A percentile compares a stretch with the other conserved stretches of the same genome.
phyloP scores from a whole-genome alignment of 2,888 invertebrate species.

The Octodonta nipae region DNA sequence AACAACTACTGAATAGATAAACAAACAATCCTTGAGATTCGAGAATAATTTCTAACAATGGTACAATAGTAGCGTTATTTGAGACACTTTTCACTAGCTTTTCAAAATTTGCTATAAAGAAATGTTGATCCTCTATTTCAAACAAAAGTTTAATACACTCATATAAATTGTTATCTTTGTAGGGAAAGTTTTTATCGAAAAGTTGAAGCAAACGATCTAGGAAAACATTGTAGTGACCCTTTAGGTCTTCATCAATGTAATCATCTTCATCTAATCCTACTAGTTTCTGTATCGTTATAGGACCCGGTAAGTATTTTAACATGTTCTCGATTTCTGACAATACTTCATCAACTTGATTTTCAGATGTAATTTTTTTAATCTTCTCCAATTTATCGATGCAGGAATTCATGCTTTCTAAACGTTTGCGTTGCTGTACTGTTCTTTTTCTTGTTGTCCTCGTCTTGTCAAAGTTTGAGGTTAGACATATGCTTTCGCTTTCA shows the following conservation, averaged over 20 bases:
- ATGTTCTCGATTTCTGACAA: slow-evolving; percentile 26
- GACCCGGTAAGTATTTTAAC: slow-evolving; percentile 37
- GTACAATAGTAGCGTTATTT: slow-evolving; percentile 28
- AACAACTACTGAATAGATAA: slow-evolving; percentile 25
- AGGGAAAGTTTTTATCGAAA: slow-evolving; percentile 47
- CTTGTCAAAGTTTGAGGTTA: too few relatives aligned
- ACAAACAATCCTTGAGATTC: slow-evolving; percentile 46
- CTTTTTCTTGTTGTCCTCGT: slow-evolving; percentile 7
- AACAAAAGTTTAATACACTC: slow-evolving; percentile 37
- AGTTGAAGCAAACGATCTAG: slow-evolving; percentile 38
- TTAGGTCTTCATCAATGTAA: slow-evolving; percentile 32
- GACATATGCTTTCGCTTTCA: slow-evolving; percentile 7
- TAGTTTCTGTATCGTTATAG: slow-evolving; percentile 55
- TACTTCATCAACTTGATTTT: slow-evolving; percentile 28
- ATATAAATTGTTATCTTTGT: slow-evolving; percentile 31
- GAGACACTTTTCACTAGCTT: slow-evolving; percentile 39
- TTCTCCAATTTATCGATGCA: slow-evolving; percentile 10
- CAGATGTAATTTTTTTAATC: slow-evolving; percentile 28
- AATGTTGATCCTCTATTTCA: slow-evolving; percentile 41
- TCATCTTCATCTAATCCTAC: slow-evolving; percentile 39
- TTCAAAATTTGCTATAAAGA: slow-evolving; percentile 22
- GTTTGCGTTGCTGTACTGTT: too few relatives aligned
- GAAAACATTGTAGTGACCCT: slow-evolving; percentile 39
- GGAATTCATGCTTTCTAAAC: too few relatives aligned
- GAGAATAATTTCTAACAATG: slow-evolving; percentile 37